These are phyloP conservation scores for Anthoscopus minutus DNA, from an alignment of 2,113 vertebrate species.

Conservation along the genomic window DNA sequence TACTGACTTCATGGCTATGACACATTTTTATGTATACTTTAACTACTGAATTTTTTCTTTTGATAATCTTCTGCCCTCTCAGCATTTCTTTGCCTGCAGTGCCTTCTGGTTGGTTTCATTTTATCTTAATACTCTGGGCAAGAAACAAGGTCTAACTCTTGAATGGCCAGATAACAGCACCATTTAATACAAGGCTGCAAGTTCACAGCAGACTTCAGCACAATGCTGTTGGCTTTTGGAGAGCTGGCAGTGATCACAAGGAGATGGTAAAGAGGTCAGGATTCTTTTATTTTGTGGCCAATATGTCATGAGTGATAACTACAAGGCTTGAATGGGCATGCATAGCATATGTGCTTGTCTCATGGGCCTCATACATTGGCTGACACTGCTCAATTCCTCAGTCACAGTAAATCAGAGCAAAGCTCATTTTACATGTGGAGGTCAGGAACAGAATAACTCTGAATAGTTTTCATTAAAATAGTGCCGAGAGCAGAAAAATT, in stretches of 20 bases:
- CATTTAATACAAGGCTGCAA: not conserved
- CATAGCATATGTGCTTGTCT: not conserved
- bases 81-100: not conserved
- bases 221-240: not conserved
- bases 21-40: not conserved
- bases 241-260: not conserved
- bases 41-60: not conserved
- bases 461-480: not conserved
- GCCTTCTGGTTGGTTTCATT: not conserved
- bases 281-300: not conserved
- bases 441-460: not conserved
- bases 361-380: not conserved
- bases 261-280: not conserved
- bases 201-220: not conserved
- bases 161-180: not conserved
- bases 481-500: not conserved
- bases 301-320: not conserved
- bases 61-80: not conserved
- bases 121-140: not conserved
- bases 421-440: not conserved
- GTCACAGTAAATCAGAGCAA: not conserved
- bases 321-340: not conserved
- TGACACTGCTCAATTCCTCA: not conserved
- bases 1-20: not conserved
- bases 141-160: not conserved